Base-by-base conservation (phyloP, 2,888 invertebrate genomes). In the Mimachlamys varia region DNA sequence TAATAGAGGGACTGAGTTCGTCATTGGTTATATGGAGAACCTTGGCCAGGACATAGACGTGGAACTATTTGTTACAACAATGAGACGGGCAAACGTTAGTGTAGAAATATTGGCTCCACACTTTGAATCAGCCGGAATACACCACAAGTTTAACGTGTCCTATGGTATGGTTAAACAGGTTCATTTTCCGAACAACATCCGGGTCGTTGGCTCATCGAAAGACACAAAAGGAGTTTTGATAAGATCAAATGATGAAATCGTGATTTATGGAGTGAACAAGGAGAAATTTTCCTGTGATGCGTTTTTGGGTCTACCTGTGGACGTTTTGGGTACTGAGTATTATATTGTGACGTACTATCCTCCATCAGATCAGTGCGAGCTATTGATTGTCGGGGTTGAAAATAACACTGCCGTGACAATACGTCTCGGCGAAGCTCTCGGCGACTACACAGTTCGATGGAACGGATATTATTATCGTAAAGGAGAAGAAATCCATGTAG, bases 201-300 rank as follows among this genome's bases (percentile, higher is more conserved):
- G 76, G 33, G 33, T 33, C 27, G 76, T 76, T 13, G 76, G 76
- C 7, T 76, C 76, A 19, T 22, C 33, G 1, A 19, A 4, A 12
- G 76, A 76, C 33, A 76, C 19, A 76, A 76, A 76, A 22, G 76
- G 76, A 33, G 22, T 76, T 33, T 33, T 92, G n/a, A 90, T 94
- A 3, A 89, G 89, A 22, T 92, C 94, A 0, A 90, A 92, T 88
- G 92, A 92, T 0, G 93, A 94, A 44, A 90, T 94, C 0, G 92
- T 93, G 10, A 91, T 92, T 50, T 94, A 93, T 89, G 93, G 93
- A 50, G 92, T 93, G 12, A 94, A 94, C 90, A 94, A 94, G 90
- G 92, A 94, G 88, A 90, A 89, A 0, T 38, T 90, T 15, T 94
- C 93, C 0, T 92, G 92, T 89, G 94, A 94, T 89, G 93, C 91